Evolutionary conservation across 2,888 invertebrate species (phyloP).

Genomic region (Apodemia zela): DNA sequence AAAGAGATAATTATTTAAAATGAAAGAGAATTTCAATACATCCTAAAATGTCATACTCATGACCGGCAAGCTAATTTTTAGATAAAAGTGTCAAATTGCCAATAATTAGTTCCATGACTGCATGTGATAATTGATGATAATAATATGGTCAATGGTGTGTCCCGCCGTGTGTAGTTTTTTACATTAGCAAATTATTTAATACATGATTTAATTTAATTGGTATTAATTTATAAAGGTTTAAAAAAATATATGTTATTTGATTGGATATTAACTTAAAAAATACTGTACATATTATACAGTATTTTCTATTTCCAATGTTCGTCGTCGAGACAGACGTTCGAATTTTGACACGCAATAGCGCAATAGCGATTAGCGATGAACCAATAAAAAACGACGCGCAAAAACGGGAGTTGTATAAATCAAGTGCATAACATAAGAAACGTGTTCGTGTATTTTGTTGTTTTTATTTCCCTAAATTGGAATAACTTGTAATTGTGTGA

Average conservation of each 20-base stretch:
- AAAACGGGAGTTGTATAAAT: conserved; percentile 66
- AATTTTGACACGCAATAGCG: conserved; percentile 78
- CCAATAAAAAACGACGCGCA: conserved; percentile 76
- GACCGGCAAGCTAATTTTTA: too few relatives aligned
- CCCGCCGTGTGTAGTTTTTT: too few relatives aligned
- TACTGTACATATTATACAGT: too few relatives aligned
- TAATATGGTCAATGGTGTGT: too few relatives aligned
- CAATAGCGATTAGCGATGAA: conserved; percentile 69
- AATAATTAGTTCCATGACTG: neutral
- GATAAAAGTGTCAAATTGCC: too few relatives aligned
- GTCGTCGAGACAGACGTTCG: conserved; percentile 52
- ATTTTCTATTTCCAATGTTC: neutral
- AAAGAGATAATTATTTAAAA: too few relatives aligned
- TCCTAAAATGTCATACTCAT: too few relatives aligned
- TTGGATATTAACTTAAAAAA: neutral
- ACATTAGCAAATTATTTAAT: too few relatives aligned
- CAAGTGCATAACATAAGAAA: conserved; percentile 57
- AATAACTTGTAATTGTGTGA: conserved; percentile 46
- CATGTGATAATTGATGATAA: too few relatives aligned
- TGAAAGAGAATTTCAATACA: too few relatives aligned
- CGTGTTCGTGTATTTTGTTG: conserved; percentile 50
- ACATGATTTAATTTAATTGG: too few relatives aligned
- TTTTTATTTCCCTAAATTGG: conserved; percentile 42
- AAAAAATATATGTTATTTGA: neutral
- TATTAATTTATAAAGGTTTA: too few relatives aligned